These are phyloP conservation scores for Geotrypetes seraphini DNA, from an alignment of 2,797 vertebrate species.

Conservation along the genomic window DNA sequence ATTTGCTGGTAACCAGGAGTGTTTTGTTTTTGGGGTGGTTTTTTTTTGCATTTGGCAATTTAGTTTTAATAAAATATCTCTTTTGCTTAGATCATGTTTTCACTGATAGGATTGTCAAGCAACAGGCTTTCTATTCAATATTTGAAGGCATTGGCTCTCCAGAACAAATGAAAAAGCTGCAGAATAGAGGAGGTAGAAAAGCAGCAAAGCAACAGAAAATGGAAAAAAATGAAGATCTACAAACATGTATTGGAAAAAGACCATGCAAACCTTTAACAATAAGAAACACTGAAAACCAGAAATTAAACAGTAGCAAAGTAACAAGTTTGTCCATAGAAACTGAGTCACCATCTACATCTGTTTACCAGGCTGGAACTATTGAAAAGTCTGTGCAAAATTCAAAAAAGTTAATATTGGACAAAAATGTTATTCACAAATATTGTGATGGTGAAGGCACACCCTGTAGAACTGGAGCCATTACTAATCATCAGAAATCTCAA, in stretches of 20 bases:
- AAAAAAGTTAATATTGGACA: conserved; percentile 12
- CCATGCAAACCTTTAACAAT: no score
- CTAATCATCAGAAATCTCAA: conserved; percentile 15
- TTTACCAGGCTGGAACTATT: conserved; percentile 24
- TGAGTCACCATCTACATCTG: conserved; percentile 25
- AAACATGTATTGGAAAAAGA: no score
- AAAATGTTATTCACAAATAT: conserved; percentile 9
- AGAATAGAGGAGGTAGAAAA: background rate
- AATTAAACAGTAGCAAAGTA: background rate
- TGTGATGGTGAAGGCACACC: conserved; percentile 7
- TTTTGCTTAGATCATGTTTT: conserved; percentile 12
- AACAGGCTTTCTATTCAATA: conserved; percentile 23
- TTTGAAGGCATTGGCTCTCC: conserved; percentile 19
- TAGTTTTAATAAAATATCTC: no score
- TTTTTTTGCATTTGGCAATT: no score
- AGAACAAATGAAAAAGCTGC: conserved; percentile 6
- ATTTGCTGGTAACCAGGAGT: no score
- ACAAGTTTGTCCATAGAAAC: conserved; percentile 8
- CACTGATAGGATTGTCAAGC: conserved; percentile 14
- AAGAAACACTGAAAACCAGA: conserved; percentile 4
- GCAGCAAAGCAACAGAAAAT: background rate
- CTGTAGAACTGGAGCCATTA: conserved; percentile 15
- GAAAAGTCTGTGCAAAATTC: conserved; percentile 25
- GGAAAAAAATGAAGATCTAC: background rate
- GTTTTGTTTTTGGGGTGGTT: no score